Percentiles rank a stretch among this genome's conserved stretches.
Evolutionary conservation across 1,140 invertebrate species (phyloP).

Genomic region (Zaprionus ghesquierei): DNA sequence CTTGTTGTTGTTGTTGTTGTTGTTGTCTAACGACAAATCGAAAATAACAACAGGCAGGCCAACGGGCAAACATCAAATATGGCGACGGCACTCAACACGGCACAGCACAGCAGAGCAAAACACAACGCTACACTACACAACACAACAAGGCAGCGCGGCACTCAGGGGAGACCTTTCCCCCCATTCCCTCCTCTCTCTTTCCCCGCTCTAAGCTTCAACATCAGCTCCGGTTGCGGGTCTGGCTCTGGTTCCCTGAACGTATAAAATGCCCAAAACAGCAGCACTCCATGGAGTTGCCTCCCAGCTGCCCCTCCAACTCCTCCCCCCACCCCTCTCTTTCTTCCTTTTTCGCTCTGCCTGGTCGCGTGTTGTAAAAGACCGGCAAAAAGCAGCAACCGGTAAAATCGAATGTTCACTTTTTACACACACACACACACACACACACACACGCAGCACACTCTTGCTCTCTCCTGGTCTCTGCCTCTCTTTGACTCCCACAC

Average conservation of each 20-base stretch:
- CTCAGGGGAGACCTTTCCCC: neutral
- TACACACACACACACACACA: slow-evolving; percentile 33
- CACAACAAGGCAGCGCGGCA: neutral
- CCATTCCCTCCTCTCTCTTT: neutral
- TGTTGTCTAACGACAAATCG: slow-evolving; percentile 42
- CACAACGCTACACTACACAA: slow-evolving; percentile 11
- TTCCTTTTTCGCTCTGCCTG: neutral
- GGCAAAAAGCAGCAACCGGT: slow-evolving; percentile 80
- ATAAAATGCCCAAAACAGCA: slow-evolving; percentile 64
- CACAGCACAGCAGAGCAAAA: neutral
- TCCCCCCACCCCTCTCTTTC: neutral
- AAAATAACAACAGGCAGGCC: slow-evolving; percentile 47
- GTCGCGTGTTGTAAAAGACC: slow-evolving; percentile 55
- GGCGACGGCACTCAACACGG: slow-evolving; percentile 37
- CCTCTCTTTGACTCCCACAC: slow-evolving; percentile 23
- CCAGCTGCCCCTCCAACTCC: neutral
- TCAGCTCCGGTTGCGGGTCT: neutral
- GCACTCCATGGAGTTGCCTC: slow-evolving; percentile 26
- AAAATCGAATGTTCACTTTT: slow-evolving; percentile 80
- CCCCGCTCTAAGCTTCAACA: neutral
- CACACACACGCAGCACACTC: neutral
- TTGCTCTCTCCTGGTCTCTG: slow-evolving; percentile 13
- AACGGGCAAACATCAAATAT: slow-evolving; percentile 55
- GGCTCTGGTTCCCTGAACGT: slow-evolving; percentile 10
- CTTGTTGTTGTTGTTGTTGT: slow-evolving; percentile 18